Evolutionary conservation across 2,797 vertebrate species (phyloP).

Genomic region (Micromesistius poutassou): DNA sequence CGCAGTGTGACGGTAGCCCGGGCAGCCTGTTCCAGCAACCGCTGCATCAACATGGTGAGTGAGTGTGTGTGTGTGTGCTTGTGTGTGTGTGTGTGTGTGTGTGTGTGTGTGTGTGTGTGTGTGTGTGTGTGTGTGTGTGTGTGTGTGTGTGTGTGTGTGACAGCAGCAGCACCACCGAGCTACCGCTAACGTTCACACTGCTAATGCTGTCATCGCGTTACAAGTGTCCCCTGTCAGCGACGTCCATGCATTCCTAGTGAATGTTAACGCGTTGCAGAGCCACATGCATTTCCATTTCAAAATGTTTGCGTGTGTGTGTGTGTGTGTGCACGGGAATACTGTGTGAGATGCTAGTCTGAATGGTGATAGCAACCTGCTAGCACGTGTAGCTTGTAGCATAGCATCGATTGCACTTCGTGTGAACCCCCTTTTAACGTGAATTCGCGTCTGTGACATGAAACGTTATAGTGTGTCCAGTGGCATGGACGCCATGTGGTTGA

Average conservation of each 20-base stretch:
- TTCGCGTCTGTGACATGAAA: background rate
- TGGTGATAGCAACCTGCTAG: slow-evolving; percentile 1
- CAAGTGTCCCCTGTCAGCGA: background rate
- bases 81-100: no score
- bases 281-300: background rate
- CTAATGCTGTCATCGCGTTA: background rate
- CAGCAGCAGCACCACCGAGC: slow-evolving; percentile 24
- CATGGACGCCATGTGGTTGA: background rate
- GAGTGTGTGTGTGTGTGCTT: no score
- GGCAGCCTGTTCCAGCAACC: slow-evolving; percentile 65
- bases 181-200: background rate
- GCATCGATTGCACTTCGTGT: background rate
- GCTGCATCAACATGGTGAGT: slow-evolving; percentile 79
- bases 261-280: background rate
- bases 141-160: no score
- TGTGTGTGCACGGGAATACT: background rate
- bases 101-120: no score
- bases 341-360: background rate
- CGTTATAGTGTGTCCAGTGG: no score
- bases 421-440: background rate
- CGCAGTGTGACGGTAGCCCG: slow-evolving; percentile 65
- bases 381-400: background rate
- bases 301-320: no score
- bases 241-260: background rate
- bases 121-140: no score